A percentile compares a stretch with the other conserved stretches of the same genome.
phyloP scores from a whole-genome alignment of 2,113 vertebrate genomes.

The Acinonyx jubatus region DNA sequence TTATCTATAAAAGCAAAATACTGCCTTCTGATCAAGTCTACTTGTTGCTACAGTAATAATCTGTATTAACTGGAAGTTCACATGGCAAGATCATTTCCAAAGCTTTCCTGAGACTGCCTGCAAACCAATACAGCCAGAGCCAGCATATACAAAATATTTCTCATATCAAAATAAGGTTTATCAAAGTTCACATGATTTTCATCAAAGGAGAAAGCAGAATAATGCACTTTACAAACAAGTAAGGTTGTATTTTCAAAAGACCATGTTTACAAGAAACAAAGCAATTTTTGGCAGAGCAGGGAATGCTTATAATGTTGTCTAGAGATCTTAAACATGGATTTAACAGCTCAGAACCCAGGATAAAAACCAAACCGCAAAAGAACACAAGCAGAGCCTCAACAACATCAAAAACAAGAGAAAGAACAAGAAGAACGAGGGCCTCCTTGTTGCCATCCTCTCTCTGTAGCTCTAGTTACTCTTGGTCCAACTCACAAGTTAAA shows the following conservation, averaged over 20 bases:
- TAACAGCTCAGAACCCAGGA: not conserved
- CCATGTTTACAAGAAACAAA: constrained; percentile 19
- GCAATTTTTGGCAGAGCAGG: not conserved
- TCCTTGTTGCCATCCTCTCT: not conserved
- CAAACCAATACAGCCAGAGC: not conserved
- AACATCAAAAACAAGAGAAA: not conserved
- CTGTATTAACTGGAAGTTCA: not conserved
- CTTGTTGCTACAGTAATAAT: not conserved
- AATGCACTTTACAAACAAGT: not conserved
- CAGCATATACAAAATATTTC: not conserved
- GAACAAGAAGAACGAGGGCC: not conserved
- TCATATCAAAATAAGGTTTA: not conserved
- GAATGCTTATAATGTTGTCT: not conserved
- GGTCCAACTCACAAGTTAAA: not conserved
- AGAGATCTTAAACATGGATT: not conserved
- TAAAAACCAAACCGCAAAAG: not conserved
- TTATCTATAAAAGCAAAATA: constrained; percentile 5
- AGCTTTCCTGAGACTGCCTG: not conserved
- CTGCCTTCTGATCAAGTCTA: not conserved
- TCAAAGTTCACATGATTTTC: not conserved
- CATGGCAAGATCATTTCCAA: not conserved
- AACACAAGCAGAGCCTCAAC: not conserved
- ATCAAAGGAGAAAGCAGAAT: not conserved
- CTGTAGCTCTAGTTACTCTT: not conserved
- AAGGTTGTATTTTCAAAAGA: not conserved